Evolutionary conservation across 2,888 invertebrate genomes (phyloP).

Genomic region (Lottia gigantea): DNA sequence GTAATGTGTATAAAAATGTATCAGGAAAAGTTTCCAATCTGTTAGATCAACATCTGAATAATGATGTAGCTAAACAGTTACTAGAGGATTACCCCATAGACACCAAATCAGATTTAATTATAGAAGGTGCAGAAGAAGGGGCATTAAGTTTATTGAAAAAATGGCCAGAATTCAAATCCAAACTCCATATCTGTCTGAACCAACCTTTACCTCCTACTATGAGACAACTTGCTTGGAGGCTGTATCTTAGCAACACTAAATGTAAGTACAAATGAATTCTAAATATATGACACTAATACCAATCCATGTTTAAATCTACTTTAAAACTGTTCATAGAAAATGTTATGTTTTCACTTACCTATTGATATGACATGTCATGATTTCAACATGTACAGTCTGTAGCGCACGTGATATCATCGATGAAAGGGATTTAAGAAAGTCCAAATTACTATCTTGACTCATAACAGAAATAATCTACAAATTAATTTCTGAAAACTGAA

Average conservation of each 20-base stretch:
- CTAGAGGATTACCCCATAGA: slow-evolving; percentile 61
- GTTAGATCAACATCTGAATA: slow-evolving; percentile 64
- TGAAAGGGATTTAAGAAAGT: too few species aligned
- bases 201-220: slow-evolving; percentile 61
- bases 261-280: slow-evolving; percentile 38
- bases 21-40: slow-evolving; percentile 58
- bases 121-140: slow-evolving; percentile 63
- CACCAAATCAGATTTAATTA: slow-evolving; percentile 64
- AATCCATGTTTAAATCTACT: too few species aligned
- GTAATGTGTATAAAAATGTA: slow-evolving; percentile 52
- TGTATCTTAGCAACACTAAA: slow-evolving; percentile 61
- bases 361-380: too few species aligned
- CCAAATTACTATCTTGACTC: too few species aligned
- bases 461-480: too few species aligned
- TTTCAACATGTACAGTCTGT: too few species aligned
- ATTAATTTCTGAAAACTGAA: too few species aligned
- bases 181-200: slow-evolving; percentile 63
- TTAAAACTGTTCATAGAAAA: too few species aligned
- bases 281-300: too few species aligned
- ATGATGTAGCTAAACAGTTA: slow-evolving; percentile 61
- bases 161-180: slow-evolving; percentile 67
- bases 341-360: too few species aligned
- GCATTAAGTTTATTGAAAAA: slow-evolving; percentile 61
- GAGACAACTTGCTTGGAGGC: slow-evolving; percentile 62
- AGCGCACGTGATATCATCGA: too few species aligned